These are phyloP conservation scores for Menidia menidia DNA, from an alignment of 2,797 vertebrate species.

Conservation along the genomic window DNA sequence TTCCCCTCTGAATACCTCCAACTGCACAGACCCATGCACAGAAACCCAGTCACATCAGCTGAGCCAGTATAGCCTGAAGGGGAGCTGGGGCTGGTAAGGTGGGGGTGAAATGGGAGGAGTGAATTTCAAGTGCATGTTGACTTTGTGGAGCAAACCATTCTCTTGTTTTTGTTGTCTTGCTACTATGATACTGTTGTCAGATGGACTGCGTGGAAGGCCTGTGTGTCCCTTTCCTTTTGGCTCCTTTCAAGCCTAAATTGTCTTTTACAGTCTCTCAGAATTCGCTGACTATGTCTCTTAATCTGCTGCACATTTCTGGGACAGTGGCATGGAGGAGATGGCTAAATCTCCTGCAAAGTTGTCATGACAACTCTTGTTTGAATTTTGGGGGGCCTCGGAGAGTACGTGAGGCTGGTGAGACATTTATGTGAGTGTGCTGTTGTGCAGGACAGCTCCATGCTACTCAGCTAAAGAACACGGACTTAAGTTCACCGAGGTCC, in stretches of 20 bases:
- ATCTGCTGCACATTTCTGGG: conserved; percentile 53
- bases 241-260: conserved; percentile 19
- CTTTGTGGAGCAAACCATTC: conserved; percentile 25
- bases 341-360: conserved; percentile 51
- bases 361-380: conserved; percentile 75
- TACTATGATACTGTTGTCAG: conserved; percentile 9
- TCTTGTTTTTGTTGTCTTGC: conserved; percentile 14
- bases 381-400: conserved; percentile 21
- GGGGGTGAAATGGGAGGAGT: not conserved
- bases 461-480: conserved; percentile 39
- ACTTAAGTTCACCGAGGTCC: conserved; percentile 36
- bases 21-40: conserved; percentile 14
- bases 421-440: conserved; percentile 24
- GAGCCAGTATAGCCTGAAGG: conserved; percentile 28
- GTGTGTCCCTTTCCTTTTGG: conserved; percentile 16
- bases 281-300: conserved; percentile 43
- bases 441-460: conserved; percentile 26
- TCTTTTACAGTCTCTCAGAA: conserved; percentile 31
- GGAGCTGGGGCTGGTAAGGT: not conserved
- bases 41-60: conserved; percentile 39
- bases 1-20: conserved; percentile 15
- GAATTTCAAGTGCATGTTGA: conserved; percentile 5
- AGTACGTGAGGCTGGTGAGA: conserved; percentile 40
- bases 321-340: conserved; percentile 12
- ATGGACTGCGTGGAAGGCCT: conserved; percentile 13